Conservation (phyloP, 2,113 vertebrate genomes). For the Phalacrocorax pelagicus region DNA sequence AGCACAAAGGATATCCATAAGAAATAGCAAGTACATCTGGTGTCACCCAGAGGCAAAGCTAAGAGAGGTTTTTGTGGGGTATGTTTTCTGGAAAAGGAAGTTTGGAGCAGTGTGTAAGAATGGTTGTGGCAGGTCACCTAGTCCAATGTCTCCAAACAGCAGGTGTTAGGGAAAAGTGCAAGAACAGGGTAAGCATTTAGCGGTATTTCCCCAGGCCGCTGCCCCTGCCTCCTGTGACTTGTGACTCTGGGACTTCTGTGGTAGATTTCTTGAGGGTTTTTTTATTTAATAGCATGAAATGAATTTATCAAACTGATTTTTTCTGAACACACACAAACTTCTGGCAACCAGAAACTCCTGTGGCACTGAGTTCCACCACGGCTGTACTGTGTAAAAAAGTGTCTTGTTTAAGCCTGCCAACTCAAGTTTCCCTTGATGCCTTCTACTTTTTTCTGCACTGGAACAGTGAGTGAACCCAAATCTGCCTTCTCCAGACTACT, state of each 20-base stretch:
- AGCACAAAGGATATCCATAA: background rate
- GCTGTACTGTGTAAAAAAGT: accelerated
- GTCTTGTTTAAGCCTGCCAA: background rate
- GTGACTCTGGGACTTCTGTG: background rate
- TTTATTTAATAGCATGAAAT: background rate
- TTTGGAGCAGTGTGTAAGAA: background rate
- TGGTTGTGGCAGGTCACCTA: background rate
- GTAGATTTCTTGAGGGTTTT: background rate
- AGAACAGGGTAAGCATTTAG: background rate
- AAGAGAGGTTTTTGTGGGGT: background rate
- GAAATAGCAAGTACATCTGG: background rate
- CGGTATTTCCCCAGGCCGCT: background rate
- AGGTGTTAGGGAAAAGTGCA: background rate
- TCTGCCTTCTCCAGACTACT: background rate
- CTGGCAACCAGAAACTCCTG: background rate
- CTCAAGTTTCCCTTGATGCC: background rate
- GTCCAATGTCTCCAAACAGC: background rate
- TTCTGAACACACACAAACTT: background rate
- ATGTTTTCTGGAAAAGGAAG: background rate
- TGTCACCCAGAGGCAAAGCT: slow-evolving; percentile 4
- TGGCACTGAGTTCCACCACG: background rate
- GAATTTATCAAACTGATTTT: background rate
- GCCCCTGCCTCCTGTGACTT: background rate
- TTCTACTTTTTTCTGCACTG: background rate
- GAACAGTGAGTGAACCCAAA: background rate